Evolutionary conservation across 1,140 invertebrate genomes (phyloP).

Genomic region (Globodera ellingtonae): DNA sequence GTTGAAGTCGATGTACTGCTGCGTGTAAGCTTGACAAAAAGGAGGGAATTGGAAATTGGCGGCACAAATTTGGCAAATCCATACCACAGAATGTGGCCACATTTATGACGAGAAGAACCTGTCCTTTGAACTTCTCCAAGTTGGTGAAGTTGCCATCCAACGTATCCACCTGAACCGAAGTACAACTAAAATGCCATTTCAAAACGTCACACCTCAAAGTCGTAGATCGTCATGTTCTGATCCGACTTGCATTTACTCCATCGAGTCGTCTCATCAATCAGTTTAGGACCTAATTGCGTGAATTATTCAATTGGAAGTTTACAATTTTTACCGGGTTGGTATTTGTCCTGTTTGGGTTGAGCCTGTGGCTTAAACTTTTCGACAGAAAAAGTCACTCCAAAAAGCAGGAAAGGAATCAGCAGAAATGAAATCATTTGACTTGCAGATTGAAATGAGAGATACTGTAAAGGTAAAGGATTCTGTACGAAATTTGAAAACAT

Average conservation of each 20-base stretch:
- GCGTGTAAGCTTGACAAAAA: constrained; percentile 56
- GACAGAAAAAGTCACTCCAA: background rate
- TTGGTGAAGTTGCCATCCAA: constrained; percentile 61
- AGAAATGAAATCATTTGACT: background rate
- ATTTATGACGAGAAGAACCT: constrained; percentile 67
- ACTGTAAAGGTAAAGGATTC: background rate
- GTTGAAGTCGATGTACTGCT: constrained; percentile 65
- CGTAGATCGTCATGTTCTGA: constrained; percentile 60
- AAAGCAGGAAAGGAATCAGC: background rate
- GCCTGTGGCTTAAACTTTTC: background rate
- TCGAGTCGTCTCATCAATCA: constrained; percentile 64
- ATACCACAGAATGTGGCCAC: constrained; percentile 68
- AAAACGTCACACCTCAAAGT: constrained; percentile 53
- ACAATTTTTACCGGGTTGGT: constrained; percentile 6
- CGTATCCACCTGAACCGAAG: constrained; percentile 19
- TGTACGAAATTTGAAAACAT: background rate
- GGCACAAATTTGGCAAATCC: constrained; percentile 5
- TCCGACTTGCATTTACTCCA: constrained; percentile 57
- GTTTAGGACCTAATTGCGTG: constrained; percentile 56
- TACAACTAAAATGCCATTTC: constrained; percentile 36
- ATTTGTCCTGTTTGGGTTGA: constrained; percentile 21
- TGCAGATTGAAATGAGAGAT: background rate
- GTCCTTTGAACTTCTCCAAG: constrained; percentile 65
- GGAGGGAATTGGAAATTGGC: background rate
- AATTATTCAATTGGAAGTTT: no score